Evolutionary conservation across 2,113 vertebrate genomes (phyloP).

Genomic region (Todiramphus chloris): DNA sequence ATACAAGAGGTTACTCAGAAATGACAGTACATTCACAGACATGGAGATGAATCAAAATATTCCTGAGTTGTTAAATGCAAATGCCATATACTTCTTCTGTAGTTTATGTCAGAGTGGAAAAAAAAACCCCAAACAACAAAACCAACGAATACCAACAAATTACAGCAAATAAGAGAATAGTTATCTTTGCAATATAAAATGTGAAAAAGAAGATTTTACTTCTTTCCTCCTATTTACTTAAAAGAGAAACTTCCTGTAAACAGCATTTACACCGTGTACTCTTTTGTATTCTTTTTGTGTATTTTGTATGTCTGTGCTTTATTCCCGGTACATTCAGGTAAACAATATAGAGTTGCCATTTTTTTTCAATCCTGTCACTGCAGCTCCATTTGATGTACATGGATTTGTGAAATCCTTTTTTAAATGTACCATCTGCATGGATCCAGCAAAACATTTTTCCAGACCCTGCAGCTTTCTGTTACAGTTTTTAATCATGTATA

Average conservation of each 20-base stretch:
- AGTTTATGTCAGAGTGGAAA: constrained; percentile 46
- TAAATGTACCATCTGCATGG: constrained; percentile 36
- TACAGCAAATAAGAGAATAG: constrained; percentile 60
- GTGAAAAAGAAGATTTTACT: constrained; percentile 71
- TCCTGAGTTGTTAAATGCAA: constrained; percentile 52
- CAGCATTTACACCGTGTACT: constrained; percentile 78
- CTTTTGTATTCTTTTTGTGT: constrained; percentile 59
- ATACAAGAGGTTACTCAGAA: background rate
- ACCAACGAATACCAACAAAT: background rate
- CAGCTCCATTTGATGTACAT: constrained; percentile 31
- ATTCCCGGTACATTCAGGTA: background rate
- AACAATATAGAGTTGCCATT: constrained; percentile 33
- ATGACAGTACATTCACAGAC: constrained; percentile 2
- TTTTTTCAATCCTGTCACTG: background rate
- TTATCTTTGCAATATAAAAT: constrained; percentile 70
- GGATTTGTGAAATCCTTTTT: constrained; percentile 42
- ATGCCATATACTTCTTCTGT: constrained; percentile 26
- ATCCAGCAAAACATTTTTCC: constrained; percentile 33
- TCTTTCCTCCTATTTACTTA: constrained; percentile 69
- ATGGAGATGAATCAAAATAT: background rate
- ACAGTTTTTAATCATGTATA: constrained; percentile 82
- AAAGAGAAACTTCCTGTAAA: constrained; percentile 72
- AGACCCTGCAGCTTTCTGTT: constrained; percentile 73
- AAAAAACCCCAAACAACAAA: background rate
- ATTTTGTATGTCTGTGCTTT: constrained; percentile 64